Conservation (phyloP, 2,797 vertebrate genomes). For the Sternotherus odoratus region DNA sequence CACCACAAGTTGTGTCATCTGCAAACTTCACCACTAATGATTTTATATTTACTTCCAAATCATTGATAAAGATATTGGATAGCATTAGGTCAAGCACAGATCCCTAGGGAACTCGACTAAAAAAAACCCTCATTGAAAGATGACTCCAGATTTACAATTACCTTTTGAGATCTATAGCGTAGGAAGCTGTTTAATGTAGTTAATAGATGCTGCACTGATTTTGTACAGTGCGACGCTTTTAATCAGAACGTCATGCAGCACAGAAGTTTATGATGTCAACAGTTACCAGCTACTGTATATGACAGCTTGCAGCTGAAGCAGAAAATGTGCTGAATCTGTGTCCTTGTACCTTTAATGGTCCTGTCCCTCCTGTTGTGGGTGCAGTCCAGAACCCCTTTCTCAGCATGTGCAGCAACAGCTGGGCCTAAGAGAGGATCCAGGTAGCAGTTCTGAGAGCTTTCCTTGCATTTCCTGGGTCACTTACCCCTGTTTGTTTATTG, state of each 20-base stretch:
- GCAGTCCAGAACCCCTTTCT: accelerated
- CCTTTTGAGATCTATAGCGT: not conserved
- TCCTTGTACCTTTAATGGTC: not conserved
- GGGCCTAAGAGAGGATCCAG: not conserved
- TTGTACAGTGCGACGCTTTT: not conserved
- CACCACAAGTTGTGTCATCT: not conserved
- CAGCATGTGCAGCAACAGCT: accelerated
- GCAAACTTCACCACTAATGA: not conserved
- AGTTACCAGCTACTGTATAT: not conserved
- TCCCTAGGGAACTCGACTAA: not conserved
- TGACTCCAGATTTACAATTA: not conserved
- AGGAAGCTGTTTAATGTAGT: not conserved
- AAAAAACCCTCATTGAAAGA: not conserved
- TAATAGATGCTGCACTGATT: not conserved
- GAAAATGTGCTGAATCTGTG: not conserved
- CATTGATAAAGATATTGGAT: not conserved
- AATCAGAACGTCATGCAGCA: not conserved
- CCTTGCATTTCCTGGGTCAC: not conserved
- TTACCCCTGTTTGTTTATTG: not conserved
- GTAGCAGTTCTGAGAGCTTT: not conserved
- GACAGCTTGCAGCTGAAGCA: not conserved
- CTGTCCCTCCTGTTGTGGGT: not conserved
- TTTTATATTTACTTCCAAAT: not conserved
- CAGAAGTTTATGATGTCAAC: not conserved
- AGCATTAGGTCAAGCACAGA: not conserved